Evolutionary conservation across 2,888 invertebrate species (phyloP), one percentile per base, ranked within the genome.

Genomic region (Trissolcus brochymenae): DNA sequence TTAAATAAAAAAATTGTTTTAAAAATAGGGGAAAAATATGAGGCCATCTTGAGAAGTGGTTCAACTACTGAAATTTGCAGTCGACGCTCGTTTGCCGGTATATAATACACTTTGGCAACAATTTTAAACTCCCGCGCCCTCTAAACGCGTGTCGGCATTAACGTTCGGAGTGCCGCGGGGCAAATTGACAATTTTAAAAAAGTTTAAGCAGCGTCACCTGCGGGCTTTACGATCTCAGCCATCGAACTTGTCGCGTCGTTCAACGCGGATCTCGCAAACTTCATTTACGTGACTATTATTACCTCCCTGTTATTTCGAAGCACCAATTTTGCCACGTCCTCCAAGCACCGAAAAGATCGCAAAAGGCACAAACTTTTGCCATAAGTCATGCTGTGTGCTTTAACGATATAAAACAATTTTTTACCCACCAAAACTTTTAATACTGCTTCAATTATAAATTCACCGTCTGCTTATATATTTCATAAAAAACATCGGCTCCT

Each of bases 181-280:
- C 64, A 76, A 79, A 79, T 76, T 79, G 76, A 76, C 73, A 76
- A 76, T 74, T 76, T 79, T 59, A 35, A 76, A 79, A 74, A 74
- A 76, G 73, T 76, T 79, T 57, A 62, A 67, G 73, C 62, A 46
- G 76, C 72, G 76, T 79, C 78, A 79, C 78, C 73, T 78, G 73
- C 65, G 68, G 76, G 68, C 72, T 64, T 43, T 59, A 66, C 62
- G 66, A 66, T 66, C 53, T 43, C 65, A 65, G 46, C 70, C 61
- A 79, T 79, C 73, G 73, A 79, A 79, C 66, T 79, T 70, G 76
- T 79, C 76, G 74, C 73, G 66, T 70, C 73, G 55, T 78, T 78
- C 68, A 41, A 53, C 70, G 66, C 60, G 65, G 57, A 70, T 74
- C 73, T 68, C 57, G 61, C 54, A 70, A 78, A 66, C 73, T 78